Evolutionary conservation across 2,113 vertebrate genomes (phyloP).

Genomic region (Toxostoma redivivum): DNA sequence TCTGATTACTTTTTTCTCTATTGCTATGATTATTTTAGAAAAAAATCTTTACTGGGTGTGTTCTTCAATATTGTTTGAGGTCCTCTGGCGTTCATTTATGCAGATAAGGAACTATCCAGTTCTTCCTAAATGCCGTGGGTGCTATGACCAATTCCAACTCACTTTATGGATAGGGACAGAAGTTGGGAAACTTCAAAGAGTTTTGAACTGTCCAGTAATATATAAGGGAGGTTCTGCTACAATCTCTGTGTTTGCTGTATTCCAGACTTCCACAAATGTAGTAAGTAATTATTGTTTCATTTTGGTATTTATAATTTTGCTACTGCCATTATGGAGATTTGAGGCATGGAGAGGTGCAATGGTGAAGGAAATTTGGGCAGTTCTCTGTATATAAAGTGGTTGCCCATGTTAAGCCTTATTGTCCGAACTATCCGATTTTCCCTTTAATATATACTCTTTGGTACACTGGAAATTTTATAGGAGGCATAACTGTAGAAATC

Average conservation of each 20-base stretch:
- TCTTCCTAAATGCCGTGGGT: neutral
- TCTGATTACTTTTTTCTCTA: neutral
- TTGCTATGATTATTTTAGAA: neutral
- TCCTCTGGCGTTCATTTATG: neutral
- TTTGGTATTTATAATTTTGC: neutral
- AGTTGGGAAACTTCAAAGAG: neutral
- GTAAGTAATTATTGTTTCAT: neutral
- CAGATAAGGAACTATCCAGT: neutral
- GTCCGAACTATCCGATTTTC: neutral
- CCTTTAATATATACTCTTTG: neutral
- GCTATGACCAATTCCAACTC: neutral
- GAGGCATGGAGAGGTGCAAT: neutral
- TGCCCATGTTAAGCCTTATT: neutral
- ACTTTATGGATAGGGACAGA: neutral
- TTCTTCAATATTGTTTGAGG: neutral
- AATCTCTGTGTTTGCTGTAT: neutral
- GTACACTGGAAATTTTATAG: neutral
- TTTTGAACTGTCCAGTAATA: neutral
- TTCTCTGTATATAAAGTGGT: neutral
- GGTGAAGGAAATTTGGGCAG: neutral
- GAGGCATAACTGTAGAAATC: neutral
- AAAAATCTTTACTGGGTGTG: rapidly evolving
- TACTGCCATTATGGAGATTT: neutral
- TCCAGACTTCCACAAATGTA: neutral
- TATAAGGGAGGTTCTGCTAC: neutral